Percentiles rank a stretch among this genome's conserved stretches.
Conservation (phyloP, 2,113 vertebrate genomes). For the Camelus bactrianus region DNA sequence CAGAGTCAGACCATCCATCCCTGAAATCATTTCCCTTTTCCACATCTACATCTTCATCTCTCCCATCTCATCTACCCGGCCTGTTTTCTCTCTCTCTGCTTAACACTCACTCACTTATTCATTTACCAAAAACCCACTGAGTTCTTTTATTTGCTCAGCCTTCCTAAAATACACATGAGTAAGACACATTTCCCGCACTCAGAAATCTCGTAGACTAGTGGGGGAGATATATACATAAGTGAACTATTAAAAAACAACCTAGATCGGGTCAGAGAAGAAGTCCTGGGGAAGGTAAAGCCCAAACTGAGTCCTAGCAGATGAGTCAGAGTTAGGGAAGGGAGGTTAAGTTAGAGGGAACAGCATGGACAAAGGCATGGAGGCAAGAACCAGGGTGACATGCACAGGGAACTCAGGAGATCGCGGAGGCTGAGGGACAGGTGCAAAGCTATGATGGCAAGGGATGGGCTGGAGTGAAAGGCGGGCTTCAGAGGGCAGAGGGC, state of each 20-base stretch:
- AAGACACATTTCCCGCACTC: neutral
- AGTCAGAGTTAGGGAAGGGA: neutral
- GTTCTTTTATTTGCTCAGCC: neutral
- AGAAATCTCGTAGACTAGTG: neutral
- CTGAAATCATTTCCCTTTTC: neutral
- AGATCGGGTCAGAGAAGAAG: neutral
- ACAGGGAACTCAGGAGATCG: fast-evolving
- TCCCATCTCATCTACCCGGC: neutral
- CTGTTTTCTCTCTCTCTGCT: neutral
- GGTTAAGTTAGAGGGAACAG: neutral
- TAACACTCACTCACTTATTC: neutral
- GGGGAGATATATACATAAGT: neutral
- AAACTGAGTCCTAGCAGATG: neutral
- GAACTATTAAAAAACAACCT: neutral
- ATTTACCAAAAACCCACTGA: neutral
- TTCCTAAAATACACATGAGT: neutral
- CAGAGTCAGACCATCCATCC: neutral
- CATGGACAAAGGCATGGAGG: neutral
- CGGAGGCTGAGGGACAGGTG: neutral
- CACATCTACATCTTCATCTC: neutral
- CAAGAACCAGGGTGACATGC: neutral
- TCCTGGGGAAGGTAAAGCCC: neutral
- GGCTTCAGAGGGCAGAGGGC: neutral
- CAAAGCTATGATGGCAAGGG: neutral
- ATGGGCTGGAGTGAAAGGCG: neutral